Conservation (phyloP, 2,797 vertebrate genomes). For the Bradypodion ventrale region DNA sequence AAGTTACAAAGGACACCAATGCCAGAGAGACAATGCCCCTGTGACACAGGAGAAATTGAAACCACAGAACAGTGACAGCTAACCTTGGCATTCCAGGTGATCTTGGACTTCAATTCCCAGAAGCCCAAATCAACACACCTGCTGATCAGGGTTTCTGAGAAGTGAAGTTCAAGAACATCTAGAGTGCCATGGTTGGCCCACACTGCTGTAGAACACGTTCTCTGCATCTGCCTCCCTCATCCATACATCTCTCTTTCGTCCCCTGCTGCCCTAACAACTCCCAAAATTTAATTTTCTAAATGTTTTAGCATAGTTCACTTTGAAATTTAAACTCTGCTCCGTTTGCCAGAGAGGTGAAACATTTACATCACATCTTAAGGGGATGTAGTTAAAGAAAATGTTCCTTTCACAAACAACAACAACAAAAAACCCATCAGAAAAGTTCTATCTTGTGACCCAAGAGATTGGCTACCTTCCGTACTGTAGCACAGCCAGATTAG, state of each 20-base stretch:
- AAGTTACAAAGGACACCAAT: too few species aligned
- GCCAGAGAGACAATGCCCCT: too few species aligned
- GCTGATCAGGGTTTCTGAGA: too few species aligned
- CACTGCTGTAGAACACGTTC: too few species aligned
- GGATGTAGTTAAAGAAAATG: constrained; percentile 56
- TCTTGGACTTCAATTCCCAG: too few species aligned
- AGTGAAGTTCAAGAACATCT: too few species aligned
- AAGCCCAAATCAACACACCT: too few species aligned
- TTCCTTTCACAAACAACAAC: constrained; percentile 55
- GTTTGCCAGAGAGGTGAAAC: constrained; percentile 62
- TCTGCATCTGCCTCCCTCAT: too few species aligned
- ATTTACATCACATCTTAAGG: constrained; percentile 63
- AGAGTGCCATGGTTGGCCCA: too few species aligned
- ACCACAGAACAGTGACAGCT: too few species aligned
- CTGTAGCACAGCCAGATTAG: constrained; percentile 47
- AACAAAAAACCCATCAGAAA: constrained; percentile 58
- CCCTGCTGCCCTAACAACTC: constrained; percentile 24
- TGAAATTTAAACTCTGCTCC: constrained; percentile 65
- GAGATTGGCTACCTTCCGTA: constrained; percentile 49
- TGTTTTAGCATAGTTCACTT: constrained; percentile 60
- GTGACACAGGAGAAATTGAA: too few species aligned
- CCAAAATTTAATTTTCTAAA: constrained; percentile 44
- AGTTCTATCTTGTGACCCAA: constrained; percentile 3
- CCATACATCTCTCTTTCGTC: constrained; percentile 46
- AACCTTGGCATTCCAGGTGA: too few species aligned